Base-by-base conservation (phyloP, 2,888 invertebrate species). In the Chelonus formosanus region DNA sequence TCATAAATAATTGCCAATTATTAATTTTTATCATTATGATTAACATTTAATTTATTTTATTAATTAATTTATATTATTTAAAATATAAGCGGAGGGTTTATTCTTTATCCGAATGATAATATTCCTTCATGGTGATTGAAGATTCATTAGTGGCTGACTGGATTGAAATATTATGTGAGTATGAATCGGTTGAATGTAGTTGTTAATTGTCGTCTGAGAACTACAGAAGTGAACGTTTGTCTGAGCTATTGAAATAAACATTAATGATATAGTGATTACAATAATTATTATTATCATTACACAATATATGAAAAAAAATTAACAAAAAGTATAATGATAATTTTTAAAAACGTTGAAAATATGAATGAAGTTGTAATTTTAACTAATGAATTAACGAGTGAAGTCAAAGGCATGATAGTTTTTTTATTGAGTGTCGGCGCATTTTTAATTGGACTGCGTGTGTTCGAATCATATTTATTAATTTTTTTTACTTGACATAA, bases 181-280 rank as follows among this genome's bases (percentile, higher is more conserved):
- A 79, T 79, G 80, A 61, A 60, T 72, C 78, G 78, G 77, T 78
- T 75, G 78, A 77, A 77, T 80, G 80, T 73, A 76, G 74, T 80
- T 79, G 79, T 81, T 80, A 79, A 81, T 71, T 76, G 78, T 80
- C 78, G 78, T 81, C 79, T 78, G 74, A 76, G 74, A 81, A 80
- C 78, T 80, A 76, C 78, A 78, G 76, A 76, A 73, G 69, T 61
- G 67, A 70, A 66, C 67, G 63, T 69, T 67, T 69, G 73, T 69
- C 71, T 67, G 70, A 68, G 10, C 35, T 58, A 35, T 56, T 20
- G 35, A 32, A 63, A 55, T 55, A 36, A 8, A 10, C 55, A 55
- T n/a, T 40, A 36, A 63, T 55, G 48, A 63, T 45, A 44, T 44
- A 44, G 10, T 10, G 20, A 34, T 31, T 48, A 48, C 48, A 59